Conservation (phyloP, 2,888 invertebrate genomes). For the Tridacna crocea region DNA sequence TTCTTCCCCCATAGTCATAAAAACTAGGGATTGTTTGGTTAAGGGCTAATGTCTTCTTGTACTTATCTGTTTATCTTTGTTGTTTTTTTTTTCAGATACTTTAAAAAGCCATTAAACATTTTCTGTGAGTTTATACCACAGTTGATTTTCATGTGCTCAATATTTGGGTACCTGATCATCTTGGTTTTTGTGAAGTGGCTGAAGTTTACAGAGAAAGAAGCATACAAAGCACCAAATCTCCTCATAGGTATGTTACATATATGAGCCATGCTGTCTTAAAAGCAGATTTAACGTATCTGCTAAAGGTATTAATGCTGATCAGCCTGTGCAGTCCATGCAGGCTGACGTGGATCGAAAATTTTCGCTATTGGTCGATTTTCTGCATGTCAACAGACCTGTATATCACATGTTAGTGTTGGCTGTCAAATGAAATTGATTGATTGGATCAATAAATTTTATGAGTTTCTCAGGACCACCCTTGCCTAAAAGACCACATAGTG, state of each 20-base stretch:
- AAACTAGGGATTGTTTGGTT: too few species aligned
- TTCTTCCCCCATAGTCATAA: too few species aligned
- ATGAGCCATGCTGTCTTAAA: too few species aligned
- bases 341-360: not conserved
- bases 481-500: too few species aligned
- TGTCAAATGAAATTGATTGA: too few species aligned
- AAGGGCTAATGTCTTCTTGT: too few species aligned
- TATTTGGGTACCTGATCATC: slow-evolving; percentile 98
- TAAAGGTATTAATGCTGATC: not conserved
- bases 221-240: slow-evolving; percentile 96
- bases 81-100: slow-evolving; percentile 78
- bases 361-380: not conserved
- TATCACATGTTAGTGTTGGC: too few species aligned
- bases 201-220: slow-evolving; percentile 85
- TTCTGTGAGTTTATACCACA: slow-evolving; percentile 98
- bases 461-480: too few species aligned
- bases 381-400: too few species aligned
- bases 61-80: slow-evolving; percentile 86
- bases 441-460: too few species aligned
- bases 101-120: slow-evolving; percentile 88
- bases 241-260: slow-evolving; percentile 88
- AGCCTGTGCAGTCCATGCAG: not conserved
- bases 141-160: slow-evolving; percentile 93
- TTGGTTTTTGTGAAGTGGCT: slow-evolving; percentile 99
- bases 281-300: too few species aligned